These are phyloP conservation scores for Trogon melanurus DNA, from an alignment of 2,113 vertebrate genomes.

Conservation along the genomic window DNA sequence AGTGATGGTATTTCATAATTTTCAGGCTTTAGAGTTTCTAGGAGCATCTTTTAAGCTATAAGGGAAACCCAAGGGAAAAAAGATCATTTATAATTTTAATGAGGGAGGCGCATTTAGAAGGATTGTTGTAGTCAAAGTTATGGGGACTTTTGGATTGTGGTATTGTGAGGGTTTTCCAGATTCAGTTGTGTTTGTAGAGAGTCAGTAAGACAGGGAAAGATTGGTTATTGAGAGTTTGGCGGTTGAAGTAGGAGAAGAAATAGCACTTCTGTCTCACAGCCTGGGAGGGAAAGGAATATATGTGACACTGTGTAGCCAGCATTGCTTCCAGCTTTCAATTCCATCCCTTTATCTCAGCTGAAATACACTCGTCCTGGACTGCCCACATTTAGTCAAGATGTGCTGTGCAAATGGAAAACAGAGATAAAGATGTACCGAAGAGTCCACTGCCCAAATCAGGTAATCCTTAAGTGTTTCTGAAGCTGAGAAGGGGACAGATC, in stretches of 20 bases:
- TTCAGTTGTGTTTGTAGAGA: background rate
- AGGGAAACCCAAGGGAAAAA: background rate
- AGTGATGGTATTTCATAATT: background rate
- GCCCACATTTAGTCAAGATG: constrained; percentile 92
- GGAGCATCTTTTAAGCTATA: background rate
- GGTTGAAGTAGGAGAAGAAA: background rate
- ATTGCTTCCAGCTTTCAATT: background rate
- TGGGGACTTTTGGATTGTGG: background rate
- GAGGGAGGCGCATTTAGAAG: background rate
- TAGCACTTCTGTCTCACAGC: background rate
- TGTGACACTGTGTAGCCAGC: background rate
- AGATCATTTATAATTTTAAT: background rate
- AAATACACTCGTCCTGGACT: constrained; percentile 93
- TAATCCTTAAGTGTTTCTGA: constrained; percentile 50
- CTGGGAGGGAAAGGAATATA: background rate
- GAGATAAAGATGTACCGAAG: constrained; percentile 93
- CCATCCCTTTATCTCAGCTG: constrained; percentile 74
- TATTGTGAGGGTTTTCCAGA: background rate
- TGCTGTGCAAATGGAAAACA: constrained; percentile 92
- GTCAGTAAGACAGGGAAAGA: background rate
- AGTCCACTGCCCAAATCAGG: constrained; percentile 94
- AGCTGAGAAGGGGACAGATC: background rate
- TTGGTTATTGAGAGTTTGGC: background rate
- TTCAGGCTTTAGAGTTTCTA: background rate
- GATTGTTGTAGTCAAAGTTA: background rate